Percentiles rank a stretch among this genome's conserved stretches.
Conservation (phyloP, 1,140 invertebrate species). For the Ceratina calcarata region DNA sequence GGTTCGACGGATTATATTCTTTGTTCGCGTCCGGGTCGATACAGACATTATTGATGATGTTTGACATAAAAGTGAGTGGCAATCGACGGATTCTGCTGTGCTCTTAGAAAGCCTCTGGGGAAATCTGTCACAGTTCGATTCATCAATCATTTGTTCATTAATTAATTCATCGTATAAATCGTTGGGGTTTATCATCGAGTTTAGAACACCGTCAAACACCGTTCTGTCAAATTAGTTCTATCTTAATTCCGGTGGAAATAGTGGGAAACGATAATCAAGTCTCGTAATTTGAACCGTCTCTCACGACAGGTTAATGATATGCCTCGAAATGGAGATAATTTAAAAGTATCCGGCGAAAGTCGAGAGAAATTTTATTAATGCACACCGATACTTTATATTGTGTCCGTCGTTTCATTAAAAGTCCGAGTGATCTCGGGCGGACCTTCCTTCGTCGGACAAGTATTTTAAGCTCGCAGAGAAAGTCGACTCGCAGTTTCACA, state of each 20-base stretch:
- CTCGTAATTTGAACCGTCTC: background rate
- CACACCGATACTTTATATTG: background rate
- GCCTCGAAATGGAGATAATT: background rate
- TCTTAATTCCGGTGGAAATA: background rate
- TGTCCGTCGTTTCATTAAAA: constrained; percentile 16
- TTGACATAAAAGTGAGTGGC: too few relatives aligned
- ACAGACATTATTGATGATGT: too few relatives aligned
- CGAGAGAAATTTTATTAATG: constrained; percentile 32
- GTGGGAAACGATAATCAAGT: background rate
- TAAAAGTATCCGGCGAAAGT: constrained; percentile 18
- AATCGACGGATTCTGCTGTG: too few relatives aligned
- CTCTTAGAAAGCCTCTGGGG: too few relatives aligned
- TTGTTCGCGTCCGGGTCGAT: too few relatives aligned
- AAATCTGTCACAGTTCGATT: too few relatives aligned
- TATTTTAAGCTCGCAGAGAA: background rate
- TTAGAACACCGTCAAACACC: too few relatives aligned
- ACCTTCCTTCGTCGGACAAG: background rate
- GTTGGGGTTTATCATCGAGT: too few relatives aligned
- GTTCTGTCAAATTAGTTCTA: too few relatives aligned
- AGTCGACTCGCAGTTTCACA: background rate
- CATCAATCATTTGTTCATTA: too few relatives aligned
- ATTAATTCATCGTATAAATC: too few relatives aligned
- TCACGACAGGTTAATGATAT: background rate
- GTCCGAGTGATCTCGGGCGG: background rate
- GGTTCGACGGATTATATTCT: background rate